Base-by-base conservation (phyloP, 2,888 invertebrate genomes). In the Agelastica alni region DNA sequence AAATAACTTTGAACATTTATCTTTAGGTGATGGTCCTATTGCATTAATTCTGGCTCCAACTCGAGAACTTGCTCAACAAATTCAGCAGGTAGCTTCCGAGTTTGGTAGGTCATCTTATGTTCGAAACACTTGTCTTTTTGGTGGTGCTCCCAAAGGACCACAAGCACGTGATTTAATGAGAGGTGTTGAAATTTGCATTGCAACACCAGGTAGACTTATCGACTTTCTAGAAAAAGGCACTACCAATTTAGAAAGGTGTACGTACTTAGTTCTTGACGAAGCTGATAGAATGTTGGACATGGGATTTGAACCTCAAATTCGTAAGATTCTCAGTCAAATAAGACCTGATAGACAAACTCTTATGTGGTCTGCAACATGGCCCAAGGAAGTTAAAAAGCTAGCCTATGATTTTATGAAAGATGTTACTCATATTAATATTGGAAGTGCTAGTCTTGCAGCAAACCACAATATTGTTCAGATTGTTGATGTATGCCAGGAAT, bases 251-350 rank as follows among this genome's bases (percentile, higher is more conserved):
- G 84, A 85, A 62, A 81, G 90, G 59, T 87, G 87, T 65, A 93
- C 93, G 5, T 95, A 93, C 75, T 79, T 95, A 60, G 93, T 94
- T n/a, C 77, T 95, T 58, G 94, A 94, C 77, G 94, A n/a, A n/a
- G n/a, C n/a, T n/a, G n/a, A n/a, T n/a, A n/a, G n/a, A n/a, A n/a
- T n/a, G n/a, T n/a, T n/a, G n/a, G n/a, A n/a, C n/a, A n/a, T n/a
- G n/a, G n/a, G n/a, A n/a, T n/a, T n/a, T n/a, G n/a, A n/a, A n/a
- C 96, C 96, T 2, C 96, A 96, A 77, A 95, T 96, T 63, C 83
- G 95, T 51, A 94, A 94, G 77, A 93, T 96, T 66, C 84, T 95
- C 65, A 91, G 92, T 71, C 94, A 95, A 77, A 93, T 96, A 66
- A 81, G 94, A 63, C 95, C 95, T 13, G 95, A 96, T 72, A 81